Evolutionary conservation across 1,140 invertebrate genomes (phyloP), one percentile per base, ranked within the genome.

Genomic region (Sitodiplosis mosellana): DNA sequence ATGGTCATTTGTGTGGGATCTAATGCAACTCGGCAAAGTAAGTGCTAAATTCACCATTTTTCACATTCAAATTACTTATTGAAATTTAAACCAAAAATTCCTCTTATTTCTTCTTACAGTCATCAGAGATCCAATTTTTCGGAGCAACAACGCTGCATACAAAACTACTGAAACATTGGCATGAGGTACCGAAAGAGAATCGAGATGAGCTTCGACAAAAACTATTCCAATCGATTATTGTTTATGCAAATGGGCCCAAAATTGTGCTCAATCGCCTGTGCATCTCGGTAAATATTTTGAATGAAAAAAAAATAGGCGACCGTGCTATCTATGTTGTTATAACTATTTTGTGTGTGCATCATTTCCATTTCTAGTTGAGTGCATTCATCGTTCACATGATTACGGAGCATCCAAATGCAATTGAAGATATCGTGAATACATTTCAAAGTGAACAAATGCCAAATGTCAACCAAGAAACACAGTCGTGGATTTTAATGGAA

Each of bases 51-150:
- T 43, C 19, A 18, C 19, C 10, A 43, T 7, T 43, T 4, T 12
- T 43, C 17, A 15, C 20, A 18, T 7, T n/a, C 12, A 38, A n/a
- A 3, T 17, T 17, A 38, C n/a, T n/a, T n/a, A n/a, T n/a, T 38
- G 19, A 18, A 42, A 6, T 2, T 10, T 5, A 18, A 19, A 17
- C 2, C 15, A 14, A 11, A 42, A 19, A 12, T 42, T 42, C 4
- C 19, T 19, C 18, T 20, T 38, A 5, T 46, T 38, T 43, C 27
- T 27, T 5, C 14, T 20, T 14, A 19, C 49, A 92, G 87, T 69
- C 75, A 40, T 74, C 77, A 47, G 87, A 92, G 69, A 80, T 89
- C 4, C 87, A 92, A 64, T 93, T 88, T 68, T 95, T 89, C 75
- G 90, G 82, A 48, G 88, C 89, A 7, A 87, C 80, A 45, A 88